phyloP scores from a whole-genome alignment of 2,888 invertebrate species.

The Synanthedon andrenaeformis region DNA sequence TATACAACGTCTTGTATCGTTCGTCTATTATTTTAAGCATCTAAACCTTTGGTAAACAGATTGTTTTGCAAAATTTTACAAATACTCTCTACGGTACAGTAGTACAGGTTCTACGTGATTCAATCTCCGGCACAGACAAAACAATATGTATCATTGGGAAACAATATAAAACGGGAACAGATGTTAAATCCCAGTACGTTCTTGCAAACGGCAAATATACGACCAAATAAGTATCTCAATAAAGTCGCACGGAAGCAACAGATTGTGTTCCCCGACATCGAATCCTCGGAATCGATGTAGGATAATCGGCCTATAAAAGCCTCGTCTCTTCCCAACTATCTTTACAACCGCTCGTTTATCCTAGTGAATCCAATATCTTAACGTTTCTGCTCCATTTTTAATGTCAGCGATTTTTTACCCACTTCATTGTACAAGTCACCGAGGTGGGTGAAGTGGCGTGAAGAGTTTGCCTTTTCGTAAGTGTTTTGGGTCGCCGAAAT shows the following conservation, averaged over 20 bases:
- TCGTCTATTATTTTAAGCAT: too few species aligned
- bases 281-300: slow-evolving; percentile 4
- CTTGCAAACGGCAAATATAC: slow-evolving; percentile 23
- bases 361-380: not conserved
- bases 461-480: not conserved
- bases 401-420: not conserved
- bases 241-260: slow-evolving; percentile 16
- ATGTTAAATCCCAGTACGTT: not conserved
- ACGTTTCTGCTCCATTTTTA: not conserved
- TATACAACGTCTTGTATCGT: too few species aligned
- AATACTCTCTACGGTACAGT: too few species aligned
- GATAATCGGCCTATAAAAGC: slow-evolving; percentile 33
- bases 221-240: slow-evolving; percentile 31
- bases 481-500: not conserved
- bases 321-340: not conserved
- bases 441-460: not conserved
- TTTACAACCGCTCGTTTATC: not conserved
- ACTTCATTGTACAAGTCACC: not conserved
- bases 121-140: too few species aligned
- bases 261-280: slow-evolving; percentile 8
- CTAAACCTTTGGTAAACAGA: too few species aligned
- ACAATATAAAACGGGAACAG: not conserved
- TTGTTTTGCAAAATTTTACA: too few species aligned
- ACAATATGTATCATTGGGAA: too few species aligned
- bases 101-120: too few species aligned